These are phyloP conservation scores for Scaeva pyrastri DNA, from an alignment of 2,888 invertebrate species.

Conservation along the genomic window DNA sequence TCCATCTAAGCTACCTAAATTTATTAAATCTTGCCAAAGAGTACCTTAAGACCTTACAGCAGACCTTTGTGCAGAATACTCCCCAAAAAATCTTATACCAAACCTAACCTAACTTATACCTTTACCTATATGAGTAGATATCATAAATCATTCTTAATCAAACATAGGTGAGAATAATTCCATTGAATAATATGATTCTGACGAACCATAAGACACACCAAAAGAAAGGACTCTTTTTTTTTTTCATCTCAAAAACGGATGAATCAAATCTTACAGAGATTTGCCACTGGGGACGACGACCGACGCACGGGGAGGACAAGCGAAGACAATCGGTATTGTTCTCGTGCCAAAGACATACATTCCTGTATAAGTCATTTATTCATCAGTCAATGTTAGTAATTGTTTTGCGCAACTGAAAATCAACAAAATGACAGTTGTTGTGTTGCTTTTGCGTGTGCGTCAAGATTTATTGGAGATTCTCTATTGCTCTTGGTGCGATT, in stretches of 20 bases:
- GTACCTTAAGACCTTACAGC: slow-evolving; percentile 40
- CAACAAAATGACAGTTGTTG: slow-evolving; percentile 62
- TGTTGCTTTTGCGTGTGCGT: slow-evolving; percentile 43
- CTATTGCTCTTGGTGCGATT: background rate
- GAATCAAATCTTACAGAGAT: slow-evolving; percentile 48
- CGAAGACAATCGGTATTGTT: slow-evolving; percentile 72
- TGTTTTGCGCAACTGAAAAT: slow-evolving; percentile 74
- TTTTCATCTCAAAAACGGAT: slow-evolving; percentile 8
- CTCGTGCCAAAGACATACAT: slow-evolving; percentile 52
- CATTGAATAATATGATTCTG: slow-evolving; percentile 40
- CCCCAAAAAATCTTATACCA: background rate
- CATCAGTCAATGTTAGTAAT: slow-evolving; percentile 71
- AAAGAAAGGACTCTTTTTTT: slow-evolving; percentile 39
- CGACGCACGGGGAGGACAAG: slow-evolving; percentile 70
- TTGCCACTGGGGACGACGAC: slow-evolving; percentile 67
- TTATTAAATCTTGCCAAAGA: slow-evolving; percentile 6
- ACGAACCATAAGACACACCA: slow-evolving; percentile 6
- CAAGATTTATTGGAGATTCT: slow-evolving; percentile 55
- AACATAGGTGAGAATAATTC: slow-evolving; percentile 57
- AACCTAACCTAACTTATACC: background rate
- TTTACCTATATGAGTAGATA: background rate
- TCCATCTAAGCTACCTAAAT: slow-evolving; percentile 1
- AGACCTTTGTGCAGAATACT: slow-evolving; percentile 17
- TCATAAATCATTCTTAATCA: slow-evolving; percentile 72
- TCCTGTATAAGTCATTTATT: slow-evolving; percentile 67